Percentiles rank a stretch among this genome's conserved stretches.
These are phyloP conservation scores for Acanthaster planci DNA, from an alignment of 35 echinoderm and acorn worm genomes.

Conservation along the genomic window DNA sequence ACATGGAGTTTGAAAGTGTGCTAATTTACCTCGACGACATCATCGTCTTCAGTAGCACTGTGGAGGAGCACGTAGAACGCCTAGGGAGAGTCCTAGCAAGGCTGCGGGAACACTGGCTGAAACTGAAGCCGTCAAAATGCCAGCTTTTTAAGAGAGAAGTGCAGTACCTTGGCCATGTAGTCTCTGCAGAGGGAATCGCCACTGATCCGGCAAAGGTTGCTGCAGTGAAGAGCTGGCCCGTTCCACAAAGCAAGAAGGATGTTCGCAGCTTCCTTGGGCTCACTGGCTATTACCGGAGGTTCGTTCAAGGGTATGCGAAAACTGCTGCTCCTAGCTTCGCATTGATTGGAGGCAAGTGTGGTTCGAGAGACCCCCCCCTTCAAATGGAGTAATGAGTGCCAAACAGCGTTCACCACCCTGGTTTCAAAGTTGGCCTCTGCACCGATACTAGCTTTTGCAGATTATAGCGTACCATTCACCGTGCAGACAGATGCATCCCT, in stretches of 20 bases:
- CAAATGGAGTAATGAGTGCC: constrained; percentile 32
- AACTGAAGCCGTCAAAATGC: constrained; percentile 50
- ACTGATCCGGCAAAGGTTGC: constrained; percentile 41
- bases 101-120: constrained; percentile 33
- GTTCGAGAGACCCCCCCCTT: neutral
- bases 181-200: constrained; percentile 28
- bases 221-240: constrained; percentile 32
- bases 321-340: constrained; percentile 18
- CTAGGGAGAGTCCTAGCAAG: constrained; percentile 39
- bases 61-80: constrained; percentile 44
- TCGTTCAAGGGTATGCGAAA: constrained; percentile 35
- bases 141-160: constrained; percentile 23
- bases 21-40: constrained; percentile 56
- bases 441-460: constrained; percentile 14
- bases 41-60: constrained; percentile 40
- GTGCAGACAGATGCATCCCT: constrained; percentile 61
- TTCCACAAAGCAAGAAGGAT: constrained; percentile 12
- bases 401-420: constrained; percentile 42
- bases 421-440: constrained; percentile 36
- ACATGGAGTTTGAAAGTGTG: constrained; percentile 9
- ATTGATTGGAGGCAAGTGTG: neutral
- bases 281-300: constrained; percentile 53
- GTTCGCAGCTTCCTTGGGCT: constrained; percentile 51
- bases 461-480: neutral
- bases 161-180: constrained; percentile 47